These are phyloP conservation scores for Podilymbus podiceps DNA, from an alignment of 2,113 vertebrate genomes.

Conservation along the genomic window DNA sequence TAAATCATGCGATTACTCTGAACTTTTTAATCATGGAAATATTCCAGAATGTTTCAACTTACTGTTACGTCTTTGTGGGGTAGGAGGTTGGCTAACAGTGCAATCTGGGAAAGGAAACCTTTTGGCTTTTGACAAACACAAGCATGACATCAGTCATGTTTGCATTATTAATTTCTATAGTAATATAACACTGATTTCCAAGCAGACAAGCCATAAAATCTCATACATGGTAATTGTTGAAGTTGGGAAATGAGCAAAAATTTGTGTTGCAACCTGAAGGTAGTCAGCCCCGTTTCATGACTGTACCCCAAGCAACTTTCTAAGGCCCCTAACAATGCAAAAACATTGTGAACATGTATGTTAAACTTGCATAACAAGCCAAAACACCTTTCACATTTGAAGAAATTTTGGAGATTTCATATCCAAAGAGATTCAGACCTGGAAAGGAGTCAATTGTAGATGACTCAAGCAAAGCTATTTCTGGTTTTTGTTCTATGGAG, in stretches of 20 bases:
- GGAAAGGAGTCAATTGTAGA: not conserved
- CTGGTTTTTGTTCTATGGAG: not conserved
- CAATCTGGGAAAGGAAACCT: not conserved
- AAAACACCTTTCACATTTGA: not conserved
- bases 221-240: not conserved
- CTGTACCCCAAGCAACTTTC: not conserved
- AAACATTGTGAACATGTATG: fast-evolving
- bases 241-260: not conserved
- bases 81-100: not conserved
- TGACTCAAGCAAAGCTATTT: constrained; percentile 27
- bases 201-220: not conserved
- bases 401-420: not conserved
- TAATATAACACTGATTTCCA: not conserved
- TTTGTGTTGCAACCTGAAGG: not conserved
- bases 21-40: not conserved
- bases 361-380: not conserved
- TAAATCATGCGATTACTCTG: not conserved
- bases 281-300: not conserved
- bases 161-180: not conserved
- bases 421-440: not conserved
- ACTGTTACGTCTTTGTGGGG: not conserved
- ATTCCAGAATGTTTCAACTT: not conserved
- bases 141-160: not conserved
- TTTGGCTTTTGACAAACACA: not conserved
- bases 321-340: not conserved